Evolutionary conservation across 2,888 invertebrate genomes (phyloP).

Genomic region (Bellardia pandia): DNA sequence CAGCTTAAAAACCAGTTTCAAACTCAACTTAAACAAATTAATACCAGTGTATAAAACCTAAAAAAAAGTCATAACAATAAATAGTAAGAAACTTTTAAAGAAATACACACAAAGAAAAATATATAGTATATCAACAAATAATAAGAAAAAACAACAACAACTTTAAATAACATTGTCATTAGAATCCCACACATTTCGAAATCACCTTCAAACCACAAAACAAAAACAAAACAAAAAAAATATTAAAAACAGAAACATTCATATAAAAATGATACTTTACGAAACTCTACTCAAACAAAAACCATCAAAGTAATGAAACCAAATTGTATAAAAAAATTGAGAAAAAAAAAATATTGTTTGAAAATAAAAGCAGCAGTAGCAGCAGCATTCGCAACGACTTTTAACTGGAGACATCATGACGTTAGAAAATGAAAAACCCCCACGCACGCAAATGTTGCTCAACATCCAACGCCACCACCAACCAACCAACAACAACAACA

Average conservation of each 20-base stretch:
- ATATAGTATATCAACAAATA: too few relatives aligned
- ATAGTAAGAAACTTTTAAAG: constrained; percentile 35
- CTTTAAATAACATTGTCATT: constrained; percentile 71
- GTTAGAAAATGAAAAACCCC: constrained; percentile 67
- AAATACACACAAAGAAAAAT: constrained; percentile 30
- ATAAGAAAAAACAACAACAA: neutral
- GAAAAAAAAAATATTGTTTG: constrained; percentile 36
- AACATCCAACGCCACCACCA: constrained; percentile 51
- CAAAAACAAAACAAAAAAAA: constrained; percentile 4
- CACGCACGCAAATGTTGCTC: constrained; percentile 69
- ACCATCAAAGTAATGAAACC: constrained; percentile 61
- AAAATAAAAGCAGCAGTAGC: constrained; percentile 47
- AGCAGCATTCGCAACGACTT: constrained; percentile 49
- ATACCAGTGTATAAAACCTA: constrained; percentile 28
- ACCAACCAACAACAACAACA: constrained; percentile 14
- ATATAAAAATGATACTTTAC: constrained; percentile 67
- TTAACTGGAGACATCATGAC: constrained; percentile 67
- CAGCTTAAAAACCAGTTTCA: constrained; percentile 62
- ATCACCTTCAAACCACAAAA: constrained; percentile 71
- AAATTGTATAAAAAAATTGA: constrained; percentile 28
- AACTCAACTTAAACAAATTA: constrained; percentile 42
- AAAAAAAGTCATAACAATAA: constrained; percentile 43
- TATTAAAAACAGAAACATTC: constrained; percentile 12
- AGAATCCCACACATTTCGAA: constrained; percentile 73
- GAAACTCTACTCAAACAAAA: constrained; percentile 62